Evolutionary conservation across 2,797 vertebrate genomes (phyloP).

Genomic region (Apodemus agrarius): DNA sequence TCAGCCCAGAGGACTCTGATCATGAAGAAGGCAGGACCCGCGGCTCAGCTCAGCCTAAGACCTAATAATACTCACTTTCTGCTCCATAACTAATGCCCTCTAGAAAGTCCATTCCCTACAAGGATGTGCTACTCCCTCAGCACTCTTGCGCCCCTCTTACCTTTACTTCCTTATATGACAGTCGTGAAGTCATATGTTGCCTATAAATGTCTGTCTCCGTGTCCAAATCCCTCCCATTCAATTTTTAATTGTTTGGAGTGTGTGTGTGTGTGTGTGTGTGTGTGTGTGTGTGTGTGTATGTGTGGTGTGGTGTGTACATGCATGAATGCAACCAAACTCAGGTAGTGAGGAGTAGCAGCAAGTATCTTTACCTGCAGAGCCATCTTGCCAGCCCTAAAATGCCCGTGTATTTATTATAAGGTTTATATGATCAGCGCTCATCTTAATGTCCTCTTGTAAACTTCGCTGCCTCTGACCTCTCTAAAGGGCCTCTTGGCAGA

Average conservation of each 20-base stretch:
- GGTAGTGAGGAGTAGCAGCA: neutral
- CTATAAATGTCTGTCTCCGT: neutral
- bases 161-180: too few relatives aligned
- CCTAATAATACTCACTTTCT: neutral
- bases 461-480: neutral
- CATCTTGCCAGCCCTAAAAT: neutral
- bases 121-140: neutral
- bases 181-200: neutral
- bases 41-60: neutral
- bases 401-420: neutral
- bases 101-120: neutral
- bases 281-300: neutral
- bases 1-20: neutral
- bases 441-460: neutral
- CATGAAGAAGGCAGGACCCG: neutral
- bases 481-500: neutral
- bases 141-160: neutral
- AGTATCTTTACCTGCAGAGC: neutral
- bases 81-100: neutral
- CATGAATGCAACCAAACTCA: neutral
- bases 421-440: neutral
- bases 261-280: neutral
- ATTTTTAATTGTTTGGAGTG: neutral
- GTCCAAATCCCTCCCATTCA: neutral
- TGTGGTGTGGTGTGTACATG: neutral